Conservation (phyloP, 2,797 vertebrate species). For the Eospalax fontanierii region DNA sequence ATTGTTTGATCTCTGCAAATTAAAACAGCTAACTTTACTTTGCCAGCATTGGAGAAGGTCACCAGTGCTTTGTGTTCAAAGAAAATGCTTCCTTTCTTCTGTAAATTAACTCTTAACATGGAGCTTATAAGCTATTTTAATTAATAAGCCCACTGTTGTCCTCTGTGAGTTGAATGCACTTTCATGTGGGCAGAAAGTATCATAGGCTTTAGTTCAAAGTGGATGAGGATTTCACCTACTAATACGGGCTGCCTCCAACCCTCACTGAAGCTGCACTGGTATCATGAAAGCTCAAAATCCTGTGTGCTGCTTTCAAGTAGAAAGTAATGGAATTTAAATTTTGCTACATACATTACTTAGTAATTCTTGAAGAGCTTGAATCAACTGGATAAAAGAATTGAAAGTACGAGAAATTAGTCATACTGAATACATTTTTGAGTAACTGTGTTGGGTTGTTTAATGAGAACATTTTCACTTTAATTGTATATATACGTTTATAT, state of each 20-base stretch:
- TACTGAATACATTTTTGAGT: not conserved
- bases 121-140: constrained; percentile 75
- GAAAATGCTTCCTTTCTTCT: constrained; percentile 64
- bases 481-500: not conserved
- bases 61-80: constrained; percentile 25
- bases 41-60: constrained; percentile 45
- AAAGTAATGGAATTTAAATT: constrained; percentile 75
- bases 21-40: constrained; percentile 60
- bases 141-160: constrained; percentile 71
- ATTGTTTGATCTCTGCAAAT: constrained; percentile 62
- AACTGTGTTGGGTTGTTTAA: constrained; percentile 37
- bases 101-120: constrained; percentile 70
- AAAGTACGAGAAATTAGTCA: constrained; percentile 51
- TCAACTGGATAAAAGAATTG: constrained; percentile 72
- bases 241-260: constrained; percentile 70
- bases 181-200: constrained; percentile 51
- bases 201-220: constrained; percentile 71
- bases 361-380: constrained; percentile 74
- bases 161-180: constrained; percentile 71
- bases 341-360: constrained; percentile 72
- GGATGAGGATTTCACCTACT: constrained; percentile 70
- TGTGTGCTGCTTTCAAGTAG: constrained; percentile 68
- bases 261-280: constrained; percentile 71
- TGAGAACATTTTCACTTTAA: not conserved
- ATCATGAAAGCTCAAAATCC: constrained; percentile 74